Evolutionary conservation across 2,797 vertebrate species (phyloP).

Genomic region (Botia almorhae): DNA sequence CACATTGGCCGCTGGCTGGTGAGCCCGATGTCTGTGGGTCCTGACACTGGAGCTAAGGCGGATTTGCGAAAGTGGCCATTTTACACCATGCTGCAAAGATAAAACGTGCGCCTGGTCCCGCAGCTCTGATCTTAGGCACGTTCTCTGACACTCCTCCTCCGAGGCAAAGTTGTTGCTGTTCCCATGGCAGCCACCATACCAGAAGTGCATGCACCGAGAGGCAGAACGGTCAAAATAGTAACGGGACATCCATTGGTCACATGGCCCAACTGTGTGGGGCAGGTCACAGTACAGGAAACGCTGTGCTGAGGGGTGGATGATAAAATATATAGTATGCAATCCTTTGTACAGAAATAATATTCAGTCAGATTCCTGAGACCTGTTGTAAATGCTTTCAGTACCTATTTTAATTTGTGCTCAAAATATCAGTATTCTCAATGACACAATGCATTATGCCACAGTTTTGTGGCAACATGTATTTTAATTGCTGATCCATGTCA

Average conservation of each 20-base stretch:
- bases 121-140: constrained; percentile 67
- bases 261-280: constrained; percentile 85
- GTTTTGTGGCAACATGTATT: too few relatives aligned
- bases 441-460: too few relatives aligned
- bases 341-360: neutral
- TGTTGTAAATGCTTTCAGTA: too few relatives aligned
- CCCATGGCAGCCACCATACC: constrained; percentile 92
- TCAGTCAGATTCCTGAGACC: too few relatives aligned
- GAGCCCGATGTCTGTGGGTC: constrained; percentile 64
- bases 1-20: constrained; percentile 54
- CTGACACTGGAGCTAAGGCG: constrained; percentile 65
- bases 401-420: neutral
- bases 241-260: constrained; percentile 82
- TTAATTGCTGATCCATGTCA: too few relatives aligned
- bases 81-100: constrained; percentile 60
- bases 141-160: constrained; percentile 82
- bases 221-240: constrained; percentile 85
- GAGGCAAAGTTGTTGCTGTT: constrained; percentile 91
- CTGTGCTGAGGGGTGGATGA: constrained; percentile 65
- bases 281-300: constrained; percentile 81
- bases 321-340: constrained; percentile 12
- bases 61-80: constrained; percentile 28
- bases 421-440: neutral
- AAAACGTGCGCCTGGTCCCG: constrained; percentile 66
- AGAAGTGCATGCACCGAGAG: constrained; percentile 88